Evolutionary conservation across 1,140 invertebrate genomes (phyloP).

Genomic region (Manduca sexta): DNA sequence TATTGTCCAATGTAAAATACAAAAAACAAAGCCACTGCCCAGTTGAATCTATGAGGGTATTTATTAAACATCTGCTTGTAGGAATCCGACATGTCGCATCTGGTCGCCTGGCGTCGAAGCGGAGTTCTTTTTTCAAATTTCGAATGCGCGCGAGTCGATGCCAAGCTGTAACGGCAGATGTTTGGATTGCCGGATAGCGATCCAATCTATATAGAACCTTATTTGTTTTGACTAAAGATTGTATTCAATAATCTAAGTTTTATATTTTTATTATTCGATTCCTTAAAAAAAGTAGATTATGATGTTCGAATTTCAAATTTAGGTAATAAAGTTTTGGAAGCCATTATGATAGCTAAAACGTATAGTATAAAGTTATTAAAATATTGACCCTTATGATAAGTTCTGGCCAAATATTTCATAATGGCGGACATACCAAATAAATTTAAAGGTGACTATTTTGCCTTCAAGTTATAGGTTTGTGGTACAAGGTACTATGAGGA

Average conservation of each 20-base stretch:
- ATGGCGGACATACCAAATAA: too few relatives aligned
- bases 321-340: slow-evolving; percentile 42
- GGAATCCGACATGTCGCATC: slow-evolving; percentile 68
- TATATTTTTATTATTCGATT: slow-evolving; percentile 7
- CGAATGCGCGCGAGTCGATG: slow-evolving; percentile 56
- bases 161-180: slow-evolving; percentile 56
- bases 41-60: slow-evolving; percentile 65
- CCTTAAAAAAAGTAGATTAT: slow-evolving; percentile 52
- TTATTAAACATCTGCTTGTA: slow-evolving; percentile 67
- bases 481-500: too few relatives aligned
- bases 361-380: slow-evolving; percentile 34
- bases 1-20: slow-evolving; percentile 39
- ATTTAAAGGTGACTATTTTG: too few relatives aligned
- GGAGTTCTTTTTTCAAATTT: slow-evolving; percentile 57
- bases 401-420: too few relatives aligned
- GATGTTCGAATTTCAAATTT: slow-evolving; percentile 62
- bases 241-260: slow-evolving; percentile 3
- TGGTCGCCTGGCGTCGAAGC: slow-evolving; percentile 44
- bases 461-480: too few relatives aligned
- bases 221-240: slow-evolving; percentile 8
- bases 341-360: slow-evolving; percentile 56
- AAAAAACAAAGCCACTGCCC: slow-evolving; percentile 54
- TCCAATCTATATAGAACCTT: not conserved
- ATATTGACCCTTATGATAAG: too few relatives aligned
- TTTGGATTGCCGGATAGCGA: slow-evolving; percentile 13